Base-by-base conservation (phyloP, 2,113 vertebrate species). In the Sylvia atricapilla region DNA sequence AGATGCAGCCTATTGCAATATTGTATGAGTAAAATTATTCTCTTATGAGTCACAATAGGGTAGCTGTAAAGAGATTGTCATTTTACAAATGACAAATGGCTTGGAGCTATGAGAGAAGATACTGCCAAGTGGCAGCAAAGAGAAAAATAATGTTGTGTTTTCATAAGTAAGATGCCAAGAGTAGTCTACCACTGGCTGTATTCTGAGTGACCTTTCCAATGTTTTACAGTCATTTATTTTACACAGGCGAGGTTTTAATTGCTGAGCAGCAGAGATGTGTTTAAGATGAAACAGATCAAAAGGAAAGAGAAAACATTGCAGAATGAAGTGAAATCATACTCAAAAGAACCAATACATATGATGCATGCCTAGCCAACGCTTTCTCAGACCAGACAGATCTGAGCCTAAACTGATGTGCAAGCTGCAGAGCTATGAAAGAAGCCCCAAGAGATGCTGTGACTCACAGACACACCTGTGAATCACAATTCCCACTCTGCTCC, bases 81-180 rank as follows among this genome's bases (percentile, higher is more conserved):
- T 78, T 93, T 94, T 87, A 90, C 76, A 84, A 92, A 87, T 33
- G 15, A 78, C 13, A 90, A 84, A 84, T 43, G 8, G 85, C 78
- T 91, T 53, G 14, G 39, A 93, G 33, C 14, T 35, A 39, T 37
- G 44, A 91, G 59, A 84, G n/a, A 43, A 90, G 59, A 90, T 33
- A 69, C 39, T 89, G 90, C 79, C 93, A 94, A 95, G 68, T 56
- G 62, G 56, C 86, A 88, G 83, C 75, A 84, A 86, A 93, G 73
- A 90, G 44, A 90, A 93, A 96, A 96, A 93, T 86, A 91, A 83
- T 69, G 30, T 81, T 91, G 63, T 7, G 0, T 84, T 95, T 95
- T 92, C 70, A 11, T 30, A 62, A 52, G 59, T 68, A 83, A 92
- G 89, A 84, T 76, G 73, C 41, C 92, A 94, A 86, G 50, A 75